Conservation (phyloP, 2,797 vertebrate genomes). For the Sorex maritimensis region DNA sequence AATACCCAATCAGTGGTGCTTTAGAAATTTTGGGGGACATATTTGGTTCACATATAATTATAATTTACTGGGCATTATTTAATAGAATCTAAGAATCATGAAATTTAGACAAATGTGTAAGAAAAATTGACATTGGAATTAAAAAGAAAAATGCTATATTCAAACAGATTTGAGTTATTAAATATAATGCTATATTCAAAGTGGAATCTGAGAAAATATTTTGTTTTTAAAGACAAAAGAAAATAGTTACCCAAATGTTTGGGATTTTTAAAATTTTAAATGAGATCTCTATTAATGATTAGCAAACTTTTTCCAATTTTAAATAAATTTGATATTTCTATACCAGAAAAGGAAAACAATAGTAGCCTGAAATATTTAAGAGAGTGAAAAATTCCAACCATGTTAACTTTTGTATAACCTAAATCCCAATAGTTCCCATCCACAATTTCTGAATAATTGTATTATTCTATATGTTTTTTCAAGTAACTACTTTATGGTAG, state of each 20-base stretch:
- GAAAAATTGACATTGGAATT: background rate
- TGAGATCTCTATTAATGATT: background rate
- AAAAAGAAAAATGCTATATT: background rate
- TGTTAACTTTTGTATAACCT: background rate
- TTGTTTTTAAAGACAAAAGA: conserved; percentile 15
- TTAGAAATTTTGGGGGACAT: background rate
- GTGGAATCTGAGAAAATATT: background rate
- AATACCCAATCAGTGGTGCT: background rate
- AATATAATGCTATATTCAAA: too few species aligned
- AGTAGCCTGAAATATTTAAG: background rate
- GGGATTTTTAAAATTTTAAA: conserved; percentile 25
- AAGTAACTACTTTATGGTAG: conserved; percentile 5
- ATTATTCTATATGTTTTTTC: background rate
- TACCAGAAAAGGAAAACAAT: background rate
- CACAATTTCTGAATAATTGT: background rate
- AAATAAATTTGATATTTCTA: background rate
- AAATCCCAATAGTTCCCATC: background rate
- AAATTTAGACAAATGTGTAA: background rate
- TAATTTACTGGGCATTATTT: background rate
- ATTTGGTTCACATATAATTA: background rate
- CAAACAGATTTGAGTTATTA: background rate
- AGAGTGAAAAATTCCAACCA: background rate
- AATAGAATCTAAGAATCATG: too few species aligned
- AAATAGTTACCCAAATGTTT: conserved; percentile 15
- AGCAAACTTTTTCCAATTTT: background rate